phyloP scores from a whole-genome alignment of 2,797 vertebrate species.

The Lerista edwardsae region DNA sequence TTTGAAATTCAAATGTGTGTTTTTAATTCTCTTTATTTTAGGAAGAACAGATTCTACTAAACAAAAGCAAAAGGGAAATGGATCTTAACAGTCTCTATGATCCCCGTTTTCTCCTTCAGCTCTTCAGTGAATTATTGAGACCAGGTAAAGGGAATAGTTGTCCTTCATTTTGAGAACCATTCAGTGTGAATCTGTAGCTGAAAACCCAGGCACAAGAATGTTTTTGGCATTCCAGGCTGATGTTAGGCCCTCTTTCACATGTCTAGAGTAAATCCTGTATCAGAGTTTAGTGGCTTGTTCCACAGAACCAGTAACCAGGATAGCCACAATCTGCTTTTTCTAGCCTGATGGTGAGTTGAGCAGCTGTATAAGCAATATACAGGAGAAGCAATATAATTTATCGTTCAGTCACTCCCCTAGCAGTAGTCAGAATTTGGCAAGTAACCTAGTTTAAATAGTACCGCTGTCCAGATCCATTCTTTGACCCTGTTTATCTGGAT shows the following conservation, averaged over 20 bases:
- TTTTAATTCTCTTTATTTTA: constrained; percentile 63
- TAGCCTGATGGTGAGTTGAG: too few relatives aligned
- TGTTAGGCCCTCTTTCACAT: background rate
- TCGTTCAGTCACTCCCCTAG: background rate
- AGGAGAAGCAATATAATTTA: background rate
- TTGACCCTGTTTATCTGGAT: background rate
- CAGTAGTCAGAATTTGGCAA: background rate
- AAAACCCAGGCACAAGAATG: background rate
- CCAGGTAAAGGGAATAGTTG: constrained; percentile 81
- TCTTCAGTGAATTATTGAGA: constrained; percentile 88
- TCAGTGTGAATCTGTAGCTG: background rate
- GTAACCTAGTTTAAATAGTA: background rate
- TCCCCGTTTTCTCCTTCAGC: constrained; percentile 91
- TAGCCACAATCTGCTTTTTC: background rate
- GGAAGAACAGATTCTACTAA: constrained; percentile 76
- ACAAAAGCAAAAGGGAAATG: constrained; percentile 65
- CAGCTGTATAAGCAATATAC: background rate
- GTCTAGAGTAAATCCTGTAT: background rate
- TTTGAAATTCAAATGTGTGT: constrained; percentile 22
- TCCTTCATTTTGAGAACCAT: background rate
- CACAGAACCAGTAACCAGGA: background rate
- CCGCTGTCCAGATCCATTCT: background rate
- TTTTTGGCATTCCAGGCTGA: background rate
- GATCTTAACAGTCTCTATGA: constrained; percentile 84
- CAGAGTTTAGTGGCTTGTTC: background rate